Conservation (phyloP, 2,113 vertebrate species). For the Acrocephalus kingi region DNA sequence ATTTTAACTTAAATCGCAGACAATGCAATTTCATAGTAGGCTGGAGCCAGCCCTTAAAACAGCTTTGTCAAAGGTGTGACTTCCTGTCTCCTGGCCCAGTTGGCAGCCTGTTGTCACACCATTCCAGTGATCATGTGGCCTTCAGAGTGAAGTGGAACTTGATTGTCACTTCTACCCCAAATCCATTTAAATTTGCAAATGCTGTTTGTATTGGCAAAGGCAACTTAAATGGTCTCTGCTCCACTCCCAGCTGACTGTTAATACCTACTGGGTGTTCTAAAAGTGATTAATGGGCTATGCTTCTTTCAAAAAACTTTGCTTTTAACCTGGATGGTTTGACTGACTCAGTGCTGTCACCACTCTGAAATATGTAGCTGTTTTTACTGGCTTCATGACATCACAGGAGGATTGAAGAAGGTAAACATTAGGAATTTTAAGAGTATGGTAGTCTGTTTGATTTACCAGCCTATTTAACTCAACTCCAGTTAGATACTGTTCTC, state of each 20-base stretch:
- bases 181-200: background rate
- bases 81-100: background rate
- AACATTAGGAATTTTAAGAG: background rate
- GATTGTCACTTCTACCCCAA: background rate
- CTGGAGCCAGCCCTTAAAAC: background rate
- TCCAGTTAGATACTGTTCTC: background rate
- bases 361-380: background rate
- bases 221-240: background rate
- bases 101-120: background rate
- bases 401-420: background rate
- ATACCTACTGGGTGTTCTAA: background rate
- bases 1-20: background rate
- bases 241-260: background rate
- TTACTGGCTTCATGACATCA: background rate
- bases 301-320: background rate
- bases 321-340: background rate
- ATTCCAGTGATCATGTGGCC: background rate
- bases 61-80: background rate
- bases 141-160: background rate
- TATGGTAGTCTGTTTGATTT: background rate
- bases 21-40: background rate
- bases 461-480: background rate
- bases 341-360: background rate
- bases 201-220: background rate
- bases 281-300: background rate